These are phyloP conservation scores for Campoplex capitator DNA, from an alignment of 2,888 invertebrate species.

Conservation along the genomic window DNA sequence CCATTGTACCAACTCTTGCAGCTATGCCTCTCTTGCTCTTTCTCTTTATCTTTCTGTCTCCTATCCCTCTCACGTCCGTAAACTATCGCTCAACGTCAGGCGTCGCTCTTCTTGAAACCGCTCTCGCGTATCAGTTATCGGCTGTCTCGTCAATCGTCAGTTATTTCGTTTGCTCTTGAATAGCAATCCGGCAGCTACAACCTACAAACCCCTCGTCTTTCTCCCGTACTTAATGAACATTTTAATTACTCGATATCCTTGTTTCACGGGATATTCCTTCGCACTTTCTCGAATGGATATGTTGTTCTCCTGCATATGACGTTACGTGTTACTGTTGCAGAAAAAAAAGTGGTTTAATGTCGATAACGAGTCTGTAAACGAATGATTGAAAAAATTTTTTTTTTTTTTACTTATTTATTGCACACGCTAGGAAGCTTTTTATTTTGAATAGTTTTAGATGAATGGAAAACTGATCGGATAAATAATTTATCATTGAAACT, in stretches of 20 bases:
- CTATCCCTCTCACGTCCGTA: slow-evolving; percentile 58
- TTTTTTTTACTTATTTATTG: neutral
- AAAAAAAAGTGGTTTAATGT: neutral
- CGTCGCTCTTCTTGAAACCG: slow-evolving; percentile 73
- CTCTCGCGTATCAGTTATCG: slow-evolving; percentile 76
- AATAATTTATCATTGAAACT: neutral
- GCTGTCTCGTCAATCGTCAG: slow-evolving; percentile 68
- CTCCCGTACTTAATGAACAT: slow-evolving; percentile 59
- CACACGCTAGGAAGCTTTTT: neutral
- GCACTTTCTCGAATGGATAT: slow-evolving; percentile 5
- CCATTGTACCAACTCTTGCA: slow-evolving; percentile 16
- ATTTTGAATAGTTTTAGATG: neutral
- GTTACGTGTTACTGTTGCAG: neutral
- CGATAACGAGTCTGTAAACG: neutral
- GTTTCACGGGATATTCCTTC: slow-evolving; percentile 24
- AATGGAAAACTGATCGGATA: neutral
- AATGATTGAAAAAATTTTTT: neutral
- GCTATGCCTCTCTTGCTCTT: slow-evolving; percentile 22
- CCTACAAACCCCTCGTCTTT: slow-evolving; percentile 27
- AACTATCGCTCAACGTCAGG: slow-evolving; percentile 77
- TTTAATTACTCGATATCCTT: slow-evolving; percentile 66
- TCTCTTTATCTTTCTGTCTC: slow-evolving; percentile 40
- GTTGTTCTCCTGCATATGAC: neutral
- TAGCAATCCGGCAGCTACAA: slow-evolving; percentile 13
- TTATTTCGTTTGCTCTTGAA: slow-evolving; percentile 66